phyloP scores from a whole-genome alignment of 2,113 vertebrate genomes.

The Philantomba maxwellii region DNA sequence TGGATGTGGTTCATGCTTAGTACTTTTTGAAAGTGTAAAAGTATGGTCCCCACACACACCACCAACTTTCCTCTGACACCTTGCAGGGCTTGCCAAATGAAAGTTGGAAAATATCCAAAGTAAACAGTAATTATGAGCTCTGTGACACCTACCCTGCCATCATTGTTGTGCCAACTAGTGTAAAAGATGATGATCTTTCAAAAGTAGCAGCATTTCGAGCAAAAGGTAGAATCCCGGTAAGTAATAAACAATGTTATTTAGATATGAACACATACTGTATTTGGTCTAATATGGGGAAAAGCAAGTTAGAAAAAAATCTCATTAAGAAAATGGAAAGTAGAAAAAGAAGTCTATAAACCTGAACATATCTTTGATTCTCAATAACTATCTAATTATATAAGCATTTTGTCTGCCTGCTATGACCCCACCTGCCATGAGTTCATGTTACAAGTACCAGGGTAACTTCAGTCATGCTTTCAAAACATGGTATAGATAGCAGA shows the following conservation, averaged over 20 bases:
- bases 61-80: neutral
- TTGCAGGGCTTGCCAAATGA: constrained; percentile 95
- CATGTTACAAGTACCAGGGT: neutral
- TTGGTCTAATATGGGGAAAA: neutral
- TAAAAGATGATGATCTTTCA: constrained; percentile 91
- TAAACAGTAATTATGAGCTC: constrained; percentile 92
- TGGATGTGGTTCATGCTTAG: neutral
- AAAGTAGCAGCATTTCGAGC: constrained; percentile 91
- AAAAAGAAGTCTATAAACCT: neutral
- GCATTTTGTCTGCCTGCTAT: neutral
- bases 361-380: neutral
- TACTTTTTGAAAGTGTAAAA: neutral
- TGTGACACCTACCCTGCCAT: constrained; percentile 94
- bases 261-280: neutral
- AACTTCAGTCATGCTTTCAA: neutral
- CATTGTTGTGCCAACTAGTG: constrained; percentile 92
- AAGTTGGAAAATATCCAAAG: constrained; percentile 95
- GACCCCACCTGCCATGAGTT: neutral
- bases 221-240: constrained; percentile 93
- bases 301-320: neutral
- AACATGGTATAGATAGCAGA: neutral
- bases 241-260: constrained; percentile 62
- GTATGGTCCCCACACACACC: neutral
- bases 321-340: neutral
- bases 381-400: neutral